These are phyloP conservation scores for Rhyzopertha dominica DNA, from an alignment of 1,140 invertebrate species.

Conservation along the genomic window DNA sequence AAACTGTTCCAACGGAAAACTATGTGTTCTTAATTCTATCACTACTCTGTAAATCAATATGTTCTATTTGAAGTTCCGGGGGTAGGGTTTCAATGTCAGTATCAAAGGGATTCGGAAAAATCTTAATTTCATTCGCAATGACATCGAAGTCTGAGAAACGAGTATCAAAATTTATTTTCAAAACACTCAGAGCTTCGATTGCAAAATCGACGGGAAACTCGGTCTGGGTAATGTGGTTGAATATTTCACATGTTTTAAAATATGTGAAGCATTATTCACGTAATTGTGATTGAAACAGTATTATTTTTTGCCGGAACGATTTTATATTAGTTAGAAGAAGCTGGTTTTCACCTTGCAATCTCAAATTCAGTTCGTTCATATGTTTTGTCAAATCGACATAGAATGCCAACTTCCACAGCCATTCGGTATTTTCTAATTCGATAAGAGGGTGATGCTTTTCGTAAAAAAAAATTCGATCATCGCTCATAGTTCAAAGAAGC, in stretches of 20 bases:
- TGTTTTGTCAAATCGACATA: slow-evolving; percentile 29
- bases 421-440: slow-evolving; percentile 27
- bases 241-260: slow-evolving; percentile 24
- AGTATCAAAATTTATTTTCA: slow-evolving; percentile 24
- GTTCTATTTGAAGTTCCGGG: slow-evolving; percentile 30
- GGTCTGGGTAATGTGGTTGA: slow-evolving; percentile 24
- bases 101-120: slow-evolving; percentile 28
- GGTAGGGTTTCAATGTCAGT: slow-evolving; percentile 24
- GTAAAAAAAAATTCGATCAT: too few relatives aligned
- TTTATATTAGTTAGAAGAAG: slow-evolving; percentile 24
- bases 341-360: slow-evolving; percentile 30
- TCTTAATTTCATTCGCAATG: slow-evolving; percentile 29
- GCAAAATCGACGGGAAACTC: slow-evolving; percentile 26
- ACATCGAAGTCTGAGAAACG: slow-evolving; percentile 27
- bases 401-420: slow-evolving; percentile 30
- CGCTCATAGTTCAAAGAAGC: too few relatives aligned
- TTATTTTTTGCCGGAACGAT: slow-evolving; percentile 21
- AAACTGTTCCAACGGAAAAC: slow-evolving; percentile 21
- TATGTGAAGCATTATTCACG: slow-evolving; percentile 9
- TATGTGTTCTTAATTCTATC: slow-evolving; percentile 24
- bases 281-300: slow-evolving; percentile 19
- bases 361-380: slow-evolving; percentile 28
- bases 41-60: slow-evolving; percentile 28
- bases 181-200: slow-evolving; percentile 28
- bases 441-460: slow-evolving; percentile 28